These are phyloP conservation scores for Macroramphosus scolopax DNA, from an alignment of 2,797 vertebrate genomes.

Conservation along the genomic window DNA sequence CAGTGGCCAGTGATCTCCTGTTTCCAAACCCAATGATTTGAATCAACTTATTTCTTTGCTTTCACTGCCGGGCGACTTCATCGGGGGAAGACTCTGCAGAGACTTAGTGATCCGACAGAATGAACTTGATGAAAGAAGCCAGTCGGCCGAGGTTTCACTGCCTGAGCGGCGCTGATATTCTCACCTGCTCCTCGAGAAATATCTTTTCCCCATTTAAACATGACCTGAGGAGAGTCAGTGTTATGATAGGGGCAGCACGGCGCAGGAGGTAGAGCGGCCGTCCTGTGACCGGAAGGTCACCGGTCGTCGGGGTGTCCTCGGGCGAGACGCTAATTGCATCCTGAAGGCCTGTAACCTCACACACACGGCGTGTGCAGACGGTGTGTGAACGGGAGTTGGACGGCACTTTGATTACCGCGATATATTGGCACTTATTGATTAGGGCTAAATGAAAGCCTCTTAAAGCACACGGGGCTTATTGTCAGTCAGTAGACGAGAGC, in stretches of 20 bases:
- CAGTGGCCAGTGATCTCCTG: conserved; percentile 30
- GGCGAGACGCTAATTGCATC: too few species aligned
- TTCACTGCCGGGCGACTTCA: conserved; percentile 9
- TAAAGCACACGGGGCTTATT: conserved; percentile 3
- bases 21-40: conserved; percentile 26
- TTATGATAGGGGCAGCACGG: too few species aligned
- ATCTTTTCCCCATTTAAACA: conserved; percentile 25
- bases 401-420: too few species aligned
- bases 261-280: too few species aligned
- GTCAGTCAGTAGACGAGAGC: neutral
- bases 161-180: neutral
- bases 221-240: conserved; percentile 17
- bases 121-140: conserved; percentile 25
- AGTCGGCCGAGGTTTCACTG: conserved; percentile 3
- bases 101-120: conserved; percentile 11
- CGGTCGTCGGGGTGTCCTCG: too few species aligned
- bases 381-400: too few species aligned
- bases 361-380: too few species aligned
- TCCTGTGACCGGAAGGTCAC: too few species aligned
- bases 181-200: conserved; percentile 24
- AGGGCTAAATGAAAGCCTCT: conserved; percentile 1
- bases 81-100: conserved; percentile 7
- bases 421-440: neutral
- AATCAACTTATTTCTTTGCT: conserved; percentile 40
- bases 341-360: too few species aligned